Base-by-base conservation (phyloP, 2,113 vertebrate species). In the Lanius ludovicianus region DNA sequence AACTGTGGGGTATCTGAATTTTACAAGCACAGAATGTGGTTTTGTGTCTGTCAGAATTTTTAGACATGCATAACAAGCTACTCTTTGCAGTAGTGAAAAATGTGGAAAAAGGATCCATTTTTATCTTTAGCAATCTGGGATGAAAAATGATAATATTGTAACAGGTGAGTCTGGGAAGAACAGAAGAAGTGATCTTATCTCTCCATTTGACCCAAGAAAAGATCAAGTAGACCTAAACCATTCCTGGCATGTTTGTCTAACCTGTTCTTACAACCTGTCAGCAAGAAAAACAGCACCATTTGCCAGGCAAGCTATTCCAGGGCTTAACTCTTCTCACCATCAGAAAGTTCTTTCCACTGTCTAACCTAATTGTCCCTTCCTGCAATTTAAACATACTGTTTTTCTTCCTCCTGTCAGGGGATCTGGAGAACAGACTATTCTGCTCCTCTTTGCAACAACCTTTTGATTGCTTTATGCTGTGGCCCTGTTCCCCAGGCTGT, bases 241-340 rank as follows among this genome's bases (percentile, higher is more conserved):
- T 93, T 90, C 68, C 68, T 75, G 89, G 89, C 73, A 92, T 88
- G 89, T 96, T 96, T 95, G 89, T 84, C 68, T 95, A 95, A 95
- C 92, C 86, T 95, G 64, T 92, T 92, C 94, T 92, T 95, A 55
- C 59, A 93, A 93, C 71, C 76, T 95, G 89, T 89, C 95, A 96
- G 84, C 89, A 70, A 89, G 68, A 95, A 91, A 95, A 95, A 92
- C 93, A 70, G 46, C 76, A 59, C 80, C 35, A 92, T 80, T 95
- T 95, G 59, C 86, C 89, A 89, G 68, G 41, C 5, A 0, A 90
- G 63, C 80, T 95, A 70, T 90, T 95, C 56, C 76, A 70, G 86
- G 68, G 33, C 59, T 93, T 79, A 93, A 78, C 60, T 84, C 92
- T 84, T 67, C 78, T 81, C 63, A 89, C 64, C 1, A 0, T 84